Evolutionary conservation across 1,140 invertebrate species (phyloP), one percentile per base, ranked within the genome.

Genomic region (Cyclina sinensis): DNA sequence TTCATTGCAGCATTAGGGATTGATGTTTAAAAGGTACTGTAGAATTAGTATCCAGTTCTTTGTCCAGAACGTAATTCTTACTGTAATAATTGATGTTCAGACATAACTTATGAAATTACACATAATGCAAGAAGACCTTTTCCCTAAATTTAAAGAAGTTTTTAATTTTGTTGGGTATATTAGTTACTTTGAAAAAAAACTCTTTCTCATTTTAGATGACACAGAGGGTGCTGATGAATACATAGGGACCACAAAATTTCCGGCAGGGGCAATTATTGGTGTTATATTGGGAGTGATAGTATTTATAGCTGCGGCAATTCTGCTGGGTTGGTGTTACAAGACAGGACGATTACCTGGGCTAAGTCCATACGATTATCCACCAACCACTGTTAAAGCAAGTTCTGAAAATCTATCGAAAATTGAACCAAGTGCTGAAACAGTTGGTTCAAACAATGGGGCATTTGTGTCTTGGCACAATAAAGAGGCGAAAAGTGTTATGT

Each of bases 261-360:
- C 62, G 0, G 79, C 48, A 4, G 86, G 86, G 30, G 79, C 68
- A 46, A 83, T 88, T 32, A 68, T 88, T 18, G 86, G 86, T n/a
- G 73, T 88, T 43, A 51, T 88, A 0, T 54, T 88, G 27, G 86
- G 62, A 12, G 37, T 88, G 0, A 74, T 88, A 11, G 68, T 88
- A 18, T 27, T 88, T 21, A 74, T 88, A 9, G 30, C 32, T 43
- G 51, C 70, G 16, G 79, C 76, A 12, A 37, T 88, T 35, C 54
- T 88, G 4, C 79, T 88, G 0, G 86, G 79, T 16, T 88, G 86
- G 86, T 88, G 86, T 46, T 88, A 88, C 27, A 88, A 88, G 37
- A 88, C 43, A 21, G 86, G 86, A 0, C 24, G 54, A 54, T 43
- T 88, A 16, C 86, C 86, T 21, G 79, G 86, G 12, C 46, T 88